These are phyloP conservation scores for Hyaena hyaena DNA, from an alignment of 2,113 vertebrate genomes.

Conservation along the genomic window DNA sequence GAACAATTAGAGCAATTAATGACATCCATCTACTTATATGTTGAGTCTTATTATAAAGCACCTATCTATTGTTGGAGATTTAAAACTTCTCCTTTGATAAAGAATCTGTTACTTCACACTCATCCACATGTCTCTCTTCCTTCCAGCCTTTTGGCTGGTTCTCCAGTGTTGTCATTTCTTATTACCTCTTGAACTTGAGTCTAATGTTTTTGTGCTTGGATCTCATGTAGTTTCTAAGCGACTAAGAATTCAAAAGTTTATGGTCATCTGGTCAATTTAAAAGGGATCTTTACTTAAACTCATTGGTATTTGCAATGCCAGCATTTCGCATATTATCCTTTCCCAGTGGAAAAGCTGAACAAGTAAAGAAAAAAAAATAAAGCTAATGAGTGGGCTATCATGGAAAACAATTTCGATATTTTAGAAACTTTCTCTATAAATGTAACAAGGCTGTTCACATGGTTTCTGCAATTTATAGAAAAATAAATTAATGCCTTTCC, in stretches of 20 bases:
- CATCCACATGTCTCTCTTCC: background rate
- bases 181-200: background rate
- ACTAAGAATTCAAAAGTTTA: slow-evolving; percentile 36
- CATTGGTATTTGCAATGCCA: slow-evolving; percentile 39
- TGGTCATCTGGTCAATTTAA: slow-evolving; percentile 40
- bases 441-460: slow-evolving; percentile 1
- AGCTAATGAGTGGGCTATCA: background rate
- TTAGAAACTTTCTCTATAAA: slow-evolving; percentile 33
- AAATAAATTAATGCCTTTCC: slow-evolving; percentile 50
- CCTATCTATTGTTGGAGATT: background rate
- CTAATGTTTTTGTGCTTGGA: background rate
- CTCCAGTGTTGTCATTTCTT: slow-evolving; percentile 53
- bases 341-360: slow-evolving; percentile 6
- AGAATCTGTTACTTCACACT: background rate
- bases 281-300: slow-evolving; percentile 27
- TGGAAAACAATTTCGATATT: slow-evolving; percentile 11
- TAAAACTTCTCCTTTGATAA: background rate
- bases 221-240: background rate
- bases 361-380: slow-evolving; percentile 6
- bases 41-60: background rate
- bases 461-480: slow-evolving; percentile 14
- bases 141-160: background rate
- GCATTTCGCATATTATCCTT: slow-evolving; percentile 22
- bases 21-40: background rate
- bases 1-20: background rate